Evolutionary conservation across 2,888 invertebrate genomes (phyloP).

Genomic region (Chrysolina oricalcia): DNA sequence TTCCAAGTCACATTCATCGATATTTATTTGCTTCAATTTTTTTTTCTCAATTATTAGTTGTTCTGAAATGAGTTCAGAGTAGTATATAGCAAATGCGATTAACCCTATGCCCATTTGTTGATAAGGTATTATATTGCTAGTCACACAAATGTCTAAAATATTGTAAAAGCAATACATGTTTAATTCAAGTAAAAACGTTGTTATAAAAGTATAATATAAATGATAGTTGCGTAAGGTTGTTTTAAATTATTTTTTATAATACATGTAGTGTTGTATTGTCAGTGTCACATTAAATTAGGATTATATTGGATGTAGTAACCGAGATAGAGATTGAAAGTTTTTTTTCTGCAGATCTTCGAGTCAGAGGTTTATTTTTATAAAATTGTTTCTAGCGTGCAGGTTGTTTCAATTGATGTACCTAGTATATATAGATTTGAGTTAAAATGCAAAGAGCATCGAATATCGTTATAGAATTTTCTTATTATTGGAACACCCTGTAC

Average conservation of each 20-base stretch:
- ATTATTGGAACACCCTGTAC: slow-evolving; percentile 35
- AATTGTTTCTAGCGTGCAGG: slow-evolving; percentile 34
- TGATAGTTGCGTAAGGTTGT: slow-evolving; percentile 62
- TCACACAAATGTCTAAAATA: slow-evolving; percentile 22
- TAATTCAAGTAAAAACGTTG: slow-evolving; percentile 51
- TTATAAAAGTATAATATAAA: slow-evolving; percentile 42
- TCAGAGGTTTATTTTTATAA: slow-evolving; percentile 51
- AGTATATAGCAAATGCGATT: not conserved
- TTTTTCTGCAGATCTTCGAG: slow-evolving; percentile 17
- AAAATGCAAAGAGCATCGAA: slow-evolving; percentile 1
- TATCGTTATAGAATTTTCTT: not conserved
- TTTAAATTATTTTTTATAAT: slow-evolving; percentile 66
- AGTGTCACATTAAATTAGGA: slow-evolving; percentile 56
- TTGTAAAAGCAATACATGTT: slow-evolving; percentile 40
- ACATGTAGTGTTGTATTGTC: slow-evolving; percentile 48
- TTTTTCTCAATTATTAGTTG: not conserved
- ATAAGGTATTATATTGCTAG: not conserved
- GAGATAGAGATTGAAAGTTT: not conserved
- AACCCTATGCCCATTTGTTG: not conserved
- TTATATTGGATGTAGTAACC: slow-evolving; percentile 49
- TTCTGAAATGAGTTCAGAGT: not conserved
- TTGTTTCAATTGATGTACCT: slow-evolving; percentile 7
- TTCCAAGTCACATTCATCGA: not conserved
- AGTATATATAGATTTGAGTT: slow-evolving; percentile 23
- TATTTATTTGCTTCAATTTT: not conserved